These are phyloP conservation scores for Malurus alboscapulatus DNA, from an alignment of 2,113 vertebrate genomes.

Conservation along the genomic window DNA sequence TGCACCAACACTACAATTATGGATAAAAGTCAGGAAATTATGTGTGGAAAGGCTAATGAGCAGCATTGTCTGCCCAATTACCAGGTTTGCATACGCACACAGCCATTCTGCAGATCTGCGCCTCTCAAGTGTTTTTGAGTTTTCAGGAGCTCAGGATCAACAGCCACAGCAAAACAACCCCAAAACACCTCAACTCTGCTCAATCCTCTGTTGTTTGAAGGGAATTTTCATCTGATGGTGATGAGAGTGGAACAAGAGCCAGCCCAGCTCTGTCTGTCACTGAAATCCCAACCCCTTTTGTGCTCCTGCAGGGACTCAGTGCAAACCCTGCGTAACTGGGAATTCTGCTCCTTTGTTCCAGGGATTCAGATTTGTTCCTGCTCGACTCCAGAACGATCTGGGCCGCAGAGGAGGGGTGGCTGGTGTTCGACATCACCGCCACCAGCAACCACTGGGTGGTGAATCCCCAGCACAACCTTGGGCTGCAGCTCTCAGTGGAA, in stretches of 20 bases:
- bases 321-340: neutral
- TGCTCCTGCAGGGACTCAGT: neutral
- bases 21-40: conserved; percentile 19
- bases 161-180: neutral
- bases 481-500: conserved; percentile 91
- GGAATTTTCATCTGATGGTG: neutral
- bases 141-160: conserved; percentile 2
- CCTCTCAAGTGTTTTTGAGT: neutral
- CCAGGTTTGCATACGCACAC: conserved; percentile 35
- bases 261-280: neutral
- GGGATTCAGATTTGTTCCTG: conserved; percentile 91
- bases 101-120: conserved; percentile 7
- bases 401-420: conserved; percentile 95
- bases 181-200: neutral
- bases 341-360: conserved; percentile 47
- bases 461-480: conserved; percentile 90
- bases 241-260: fast-evolving
- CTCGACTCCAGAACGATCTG: conserved; percentile 93
- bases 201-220: neutral
- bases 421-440: conserved; percentile 95
- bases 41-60: conserved; percentile 50
- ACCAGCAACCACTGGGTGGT: conserved; percentile 97
- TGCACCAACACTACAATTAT: neutral
- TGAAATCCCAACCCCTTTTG: neutral
- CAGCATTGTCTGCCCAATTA: conserved; percentile 48